Evolutionary conservation across 2,888 invertebrate genomes (phyloP).

Genomic region (Latrodectus hesperus): DNA sequence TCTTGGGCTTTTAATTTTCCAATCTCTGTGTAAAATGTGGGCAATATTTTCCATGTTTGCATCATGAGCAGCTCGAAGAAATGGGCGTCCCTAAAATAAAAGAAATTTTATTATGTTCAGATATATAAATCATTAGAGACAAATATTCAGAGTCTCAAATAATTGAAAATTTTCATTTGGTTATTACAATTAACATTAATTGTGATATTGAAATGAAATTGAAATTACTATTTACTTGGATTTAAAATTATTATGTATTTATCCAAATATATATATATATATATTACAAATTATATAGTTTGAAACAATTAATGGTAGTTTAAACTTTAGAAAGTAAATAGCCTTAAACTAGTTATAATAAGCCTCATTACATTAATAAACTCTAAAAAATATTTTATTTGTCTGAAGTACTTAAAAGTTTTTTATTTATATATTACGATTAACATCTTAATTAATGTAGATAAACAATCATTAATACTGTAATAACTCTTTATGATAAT

Average conservation of each 20-base stretch:
- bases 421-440: too few relatives aligned
- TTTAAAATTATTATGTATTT: neutral
- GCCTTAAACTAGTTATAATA: too few relatives aligned
- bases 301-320: too few relatives aligned
- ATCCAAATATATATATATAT: neutral
- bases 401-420: too few relatives aligned
- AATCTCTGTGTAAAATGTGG: slow-evolving; percentile 69
- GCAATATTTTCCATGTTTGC: slow-evolving; percentile 70
- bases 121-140: neutral
- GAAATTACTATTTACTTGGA: neutral
- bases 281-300: neutral
- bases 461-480: too few relatives aligned
- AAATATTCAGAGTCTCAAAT: neutral
- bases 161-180: neutral
- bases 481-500: too few relatives aligned
- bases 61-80: slow-evolving; percentile 69
- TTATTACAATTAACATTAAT: neutral
- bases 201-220: neutral
- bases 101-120: neutral
- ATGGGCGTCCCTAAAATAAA: slow-evolving; percentile 70
- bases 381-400: too few relatives aligned
- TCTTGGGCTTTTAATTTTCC: slow-evolving; percentile 70
- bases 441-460: too few relatives aligned
- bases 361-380: too few relatives aligned
- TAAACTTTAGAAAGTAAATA: too few relatives aligned